Conservation (phyloP, 2,797 vertebrate species). For the Ciconia nigra region DNA sequence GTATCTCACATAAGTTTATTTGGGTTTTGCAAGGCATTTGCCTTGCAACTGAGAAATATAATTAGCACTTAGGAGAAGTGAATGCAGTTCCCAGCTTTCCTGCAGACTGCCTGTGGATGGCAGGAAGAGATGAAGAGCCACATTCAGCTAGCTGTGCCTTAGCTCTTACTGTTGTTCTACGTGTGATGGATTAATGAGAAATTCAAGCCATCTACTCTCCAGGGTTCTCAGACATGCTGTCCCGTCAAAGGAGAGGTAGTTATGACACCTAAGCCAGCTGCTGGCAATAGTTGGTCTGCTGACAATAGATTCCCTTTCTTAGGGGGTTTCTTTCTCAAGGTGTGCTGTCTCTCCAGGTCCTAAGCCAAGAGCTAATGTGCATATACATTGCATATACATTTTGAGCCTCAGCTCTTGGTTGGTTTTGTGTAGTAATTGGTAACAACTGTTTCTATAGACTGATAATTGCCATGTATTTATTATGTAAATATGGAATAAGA, state of each 20-base stretch:
- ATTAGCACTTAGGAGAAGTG: background rate
- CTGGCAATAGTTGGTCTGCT: background rate
- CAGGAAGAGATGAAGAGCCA: background rate
- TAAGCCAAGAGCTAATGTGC: background rate
- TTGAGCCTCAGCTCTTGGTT: background rate
- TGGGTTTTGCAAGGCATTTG: background rate
- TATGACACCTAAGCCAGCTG: background rate
- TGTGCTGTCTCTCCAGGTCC: background rate
- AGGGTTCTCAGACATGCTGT: background rate
- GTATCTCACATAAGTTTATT: background rate
- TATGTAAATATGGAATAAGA: background rate
- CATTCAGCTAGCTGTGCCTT: background rate
- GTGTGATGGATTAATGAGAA: background rate
- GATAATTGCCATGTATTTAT: background rate
- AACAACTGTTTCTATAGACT: background rate
- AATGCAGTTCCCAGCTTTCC: background rate
- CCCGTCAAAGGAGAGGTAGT: background rate
- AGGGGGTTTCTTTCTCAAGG: background rate
- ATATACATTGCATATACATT: background rate
- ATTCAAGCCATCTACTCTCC: background rate
- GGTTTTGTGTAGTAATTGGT: background rate
- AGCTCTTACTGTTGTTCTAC: background rate
- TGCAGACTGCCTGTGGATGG: background rate
- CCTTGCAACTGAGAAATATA: background rate
- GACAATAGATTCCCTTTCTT: background rate